Base-by-base conservation (phyloP, 2,888 invertebrate species). In the Autographa pulchrina region DNA sequence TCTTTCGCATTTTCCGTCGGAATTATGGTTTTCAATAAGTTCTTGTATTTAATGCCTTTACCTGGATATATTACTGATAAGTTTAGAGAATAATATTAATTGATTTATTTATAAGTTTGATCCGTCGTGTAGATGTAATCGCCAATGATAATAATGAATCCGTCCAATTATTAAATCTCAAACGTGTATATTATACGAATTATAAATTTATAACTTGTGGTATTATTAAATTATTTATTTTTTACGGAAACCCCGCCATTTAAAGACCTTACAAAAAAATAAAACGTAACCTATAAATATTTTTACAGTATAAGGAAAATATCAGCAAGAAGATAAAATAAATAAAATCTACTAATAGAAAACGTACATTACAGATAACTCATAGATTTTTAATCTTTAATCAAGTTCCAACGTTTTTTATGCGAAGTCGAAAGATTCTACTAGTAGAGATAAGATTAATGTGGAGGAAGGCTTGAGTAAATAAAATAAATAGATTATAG, bases 41-140 rank as follows among this genome's bases (percentile, higher is more conserved):
- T 99, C 74, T 93, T 99, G 66, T 99, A 99, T 92, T 93, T 98
- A 60, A 96, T 99, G 83, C 99, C 99, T 0, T 92, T 99, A 83
- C 98, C 99, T 0, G 97, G 97, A 43, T 98, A 97, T 88, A 96
- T 99, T 16, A 98, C 98, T 86, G 97, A 98, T 75, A 99, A 99
- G 93, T 99, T 99, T 94, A 97, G 98, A 88, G 98, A 98, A 88
- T 95, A 87, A 75, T 62, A 64, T 56, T 61, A 18, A n/a, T 48
- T 48, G 16, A 16, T 16, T 16, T 48, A n/a, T 48, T 8, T 48
- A 8, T 48, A n/a, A 16, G 48, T 48, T 48, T 7, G 7, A 43
- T 48, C 48, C 38, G 38, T 38, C 38, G 7, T n/a, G n/a, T 48
- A 48, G n/a, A 48, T 66, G 11, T 68, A 31, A 56, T 56, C 9